Percentiles rank a stretch among this genome's conserved stretches.
phyloP scores from a whole-genome alignment of 2,888 invertebrate species.

The Danaus chrysippus region DNA sequence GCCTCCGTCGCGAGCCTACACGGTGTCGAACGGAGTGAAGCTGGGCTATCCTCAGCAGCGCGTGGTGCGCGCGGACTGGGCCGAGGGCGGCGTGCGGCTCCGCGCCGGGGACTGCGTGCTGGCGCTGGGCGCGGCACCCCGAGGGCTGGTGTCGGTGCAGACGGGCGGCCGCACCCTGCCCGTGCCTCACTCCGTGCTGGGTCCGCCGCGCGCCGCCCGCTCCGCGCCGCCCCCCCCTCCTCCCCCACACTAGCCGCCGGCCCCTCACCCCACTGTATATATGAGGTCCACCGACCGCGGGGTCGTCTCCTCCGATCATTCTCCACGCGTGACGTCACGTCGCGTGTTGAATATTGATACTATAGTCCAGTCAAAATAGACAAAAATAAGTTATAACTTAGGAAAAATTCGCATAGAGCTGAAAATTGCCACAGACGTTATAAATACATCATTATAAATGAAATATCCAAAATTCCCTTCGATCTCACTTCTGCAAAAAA shows the following conservation, averaged over 20 bases:
- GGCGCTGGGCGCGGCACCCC: conserved; percentile 92
- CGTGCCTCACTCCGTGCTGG: conserved; percentile 69
- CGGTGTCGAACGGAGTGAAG: conserved; percentile 93
- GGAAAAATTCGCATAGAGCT: too few species aligned
- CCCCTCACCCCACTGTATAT: conserved; percentile 25
- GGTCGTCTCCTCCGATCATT: not conserved
- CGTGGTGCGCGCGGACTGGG: conserved; percentile 93
- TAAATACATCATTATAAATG: too few species aligned
- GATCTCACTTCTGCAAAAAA: too few species aligned
- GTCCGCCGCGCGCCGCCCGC: conserved; percentile 57
- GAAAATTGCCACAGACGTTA: too few species aligned
- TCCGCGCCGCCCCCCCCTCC: conserved; percentile 52
- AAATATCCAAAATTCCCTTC: too few species aligned
- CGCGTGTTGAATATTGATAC: too few species aligned
- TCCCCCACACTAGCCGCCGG: conserved; percentile 38
- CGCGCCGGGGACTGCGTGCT: conserved; percentile 92
- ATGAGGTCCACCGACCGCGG: not conserved
- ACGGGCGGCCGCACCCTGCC: conserved; percentile 54
- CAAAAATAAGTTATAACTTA: too few species aligned
- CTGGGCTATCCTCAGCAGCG: conserved; percentile 95
- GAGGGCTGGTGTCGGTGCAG: conserved; percentile 93
- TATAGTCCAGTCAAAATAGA: too few species aligned
- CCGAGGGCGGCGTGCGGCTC: conserved; percentile 61
- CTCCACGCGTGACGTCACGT: too few species aligned
- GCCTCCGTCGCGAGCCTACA: conserved; percentile 93